Evolutionary conservation across 2,797 vertebrate species (phyloP).

Genomic region (Ptychadena robeensis): DNA sequence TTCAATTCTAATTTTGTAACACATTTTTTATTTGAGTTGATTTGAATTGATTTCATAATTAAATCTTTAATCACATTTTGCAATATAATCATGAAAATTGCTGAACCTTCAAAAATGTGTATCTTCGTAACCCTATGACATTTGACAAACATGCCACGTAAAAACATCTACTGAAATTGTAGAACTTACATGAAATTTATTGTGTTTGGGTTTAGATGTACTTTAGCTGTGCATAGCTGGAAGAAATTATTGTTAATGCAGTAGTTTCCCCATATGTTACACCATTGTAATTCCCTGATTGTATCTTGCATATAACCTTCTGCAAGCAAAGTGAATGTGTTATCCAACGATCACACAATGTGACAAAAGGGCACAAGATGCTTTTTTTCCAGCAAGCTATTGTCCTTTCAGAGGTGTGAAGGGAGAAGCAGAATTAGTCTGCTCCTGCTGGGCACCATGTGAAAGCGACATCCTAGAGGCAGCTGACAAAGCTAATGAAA

Average conservation of each 20-base stretch:
- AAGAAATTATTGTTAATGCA: background rate
- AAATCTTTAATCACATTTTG: no score
- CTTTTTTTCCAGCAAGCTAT: background rate
- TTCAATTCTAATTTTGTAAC: no score
- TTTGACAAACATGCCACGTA: no score
- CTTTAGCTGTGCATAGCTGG: background rate
- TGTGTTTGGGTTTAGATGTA: background rate
- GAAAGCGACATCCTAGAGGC: conserved; percentile 23
- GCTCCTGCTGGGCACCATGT: conserved; percentile 35
- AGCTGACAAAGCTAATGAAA: conserved; percentile 33
- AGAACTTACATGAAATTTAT: background rate
- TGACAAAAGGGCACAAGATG: background rate
- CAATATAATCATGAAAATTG: no score
- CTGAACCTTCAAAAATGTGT: no score
- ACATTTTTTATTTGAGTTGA: no score
- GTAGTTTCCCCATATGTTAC: background rate
- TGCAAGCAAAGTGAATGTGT: background rate
- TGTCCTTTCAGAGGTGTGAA: conserved; percentile 37
- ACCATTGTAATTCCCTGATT: background rate
- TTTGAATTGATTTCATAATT: no score
- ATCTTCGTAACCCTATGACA: no score
- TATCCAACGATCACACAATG: conserved; percentile 16
- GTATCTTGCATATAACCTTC: background rate
- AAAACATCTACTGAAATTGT: no score
- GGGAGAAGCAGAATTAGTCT: conserved; percentile 13